These are phyloP conservation scores for Dinoponera quadriceps DNA, from an alignment of 1,140 invertebrate species.

Conservation along the genomic window DNA sequence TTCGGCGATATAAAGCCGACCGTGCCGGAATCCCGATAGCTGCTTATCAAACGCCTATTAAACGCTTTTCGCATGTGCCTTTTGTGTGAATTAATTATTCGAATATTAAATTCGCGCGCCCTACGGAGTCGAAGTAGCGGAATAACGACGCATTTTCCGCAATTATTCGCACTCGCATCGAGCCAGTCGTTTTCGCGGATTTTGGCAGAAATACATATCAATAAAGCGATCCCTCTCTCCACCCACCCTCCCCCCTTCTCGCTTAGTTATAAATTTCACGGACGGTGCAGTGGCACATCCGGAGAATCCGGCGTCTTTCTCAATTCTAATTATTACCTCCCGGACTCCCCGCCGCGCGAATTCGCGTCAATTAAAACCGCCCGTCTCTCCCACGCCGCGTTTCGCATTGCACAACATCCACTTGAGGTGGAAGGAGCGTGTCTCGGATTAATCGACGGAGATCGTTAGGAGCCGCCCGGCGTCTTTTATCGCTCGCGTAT, in stretches of 20 bases:
- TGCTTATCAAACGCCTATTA: constrained; percentile 16
- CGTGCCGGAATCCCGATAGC: not conserved
- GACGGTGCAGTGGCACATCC: no score
- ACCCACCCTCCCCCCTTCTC: no score
- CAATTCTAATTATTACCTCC: not conserved
- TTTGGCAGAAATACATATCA: not conserved
- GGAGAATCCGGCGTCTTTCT: not conserved
- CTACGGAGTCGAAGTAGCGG: not conserved
- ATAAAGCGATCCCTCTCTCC: not conserved
- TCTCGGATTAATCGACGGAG: not conserved
- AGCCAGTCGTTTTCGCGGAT: not conserved
- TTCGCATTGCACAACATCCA: not conserved
- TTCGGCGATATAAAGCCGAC: constrained; percentile 59
- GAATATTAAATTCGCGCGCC: constrained; percentile 2
- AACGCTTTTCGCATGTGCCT: constrained; percentile 2
- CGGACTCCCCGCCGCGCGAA: not conserved
- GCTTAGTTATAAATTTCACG: not conserved
- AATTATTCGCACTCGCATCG: not conserved
- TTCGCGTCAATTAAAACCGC: constrained; percentile 26
- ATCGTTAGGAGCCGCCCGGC: not conserved
- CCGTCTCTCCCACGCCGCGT: not conserved
- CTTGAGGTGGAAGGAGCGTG: constrained; percentile 4
- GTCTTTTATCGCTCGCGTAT: constrained; percentile 3
- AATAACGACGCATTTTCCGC: not conserved
- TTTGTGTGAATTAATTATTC: constrained; percentile 20